Percentiles rank a stretch among this genome's conserved stretches.
Evolutionary conservation across 1,140 invertebrate species (phyloP).

Genomic region (Ceratina calcarata): DNA sequence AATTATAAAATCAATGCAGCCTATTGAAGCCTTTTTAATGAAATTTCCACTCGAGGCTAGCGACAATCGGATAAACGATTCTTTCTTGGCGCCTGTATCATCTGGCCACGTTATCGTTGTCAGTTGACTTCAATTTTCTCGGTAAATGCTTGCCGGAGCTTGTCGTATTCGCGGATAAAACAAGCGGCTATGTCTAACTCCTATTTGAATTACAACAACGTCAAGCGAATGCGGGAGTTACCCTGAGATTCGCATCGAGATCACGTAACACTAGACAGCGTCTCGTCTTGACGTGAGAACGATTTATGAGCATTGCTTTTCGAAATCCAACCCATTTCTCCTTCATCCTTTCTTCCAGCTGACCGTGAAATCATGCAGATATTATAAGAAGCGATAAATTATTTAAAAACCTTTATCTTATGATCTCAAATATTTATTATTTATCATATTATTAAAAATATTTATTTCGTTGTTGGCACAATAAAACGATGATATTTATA

Average conservation of each 20-base stretch:
- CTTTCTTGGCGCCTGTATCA: background rate
- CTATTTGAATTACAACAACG: background rate
- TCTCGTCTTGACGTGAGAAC: background rate
- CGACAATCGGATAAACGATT: background rate
- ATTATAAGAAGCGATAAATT: background rate
- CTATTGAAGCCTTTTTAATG: too few species aligned
- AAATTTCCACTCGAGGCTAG: background rate
- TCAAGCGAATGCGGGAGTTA: background rate
- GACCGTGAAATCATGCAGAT: background rate
- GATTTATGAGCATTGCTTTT: slow-evolving; percentile 31
- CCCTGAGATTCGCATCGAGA: background rate
- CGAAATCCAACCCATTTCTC: slow-evolving; percentile 36
- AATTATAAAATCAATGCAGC: too few species aligned
- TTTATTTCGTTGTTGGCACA: too few species aligned
- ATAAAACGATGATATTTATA: too few species aligned
- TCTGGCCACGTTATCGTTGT: background rate
- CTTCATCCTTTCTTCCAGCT: background rate
- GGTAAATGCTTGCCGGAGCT: background rate
- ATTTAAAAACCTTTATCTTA: too few species aligned
- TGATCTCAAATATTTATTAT: too few species aligned
- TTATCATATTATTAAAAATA: too few species aligned
- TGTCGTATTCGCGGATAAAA: background rate
- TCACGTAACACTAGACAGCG: background rate
- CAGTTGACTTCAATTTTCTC: background rate
- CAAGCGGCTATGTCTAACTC: background rate